Evolutionary conservation across 2,797 vertebrate genomes (phyloP).

Genomic region (Valencia hispanica): DNA sequence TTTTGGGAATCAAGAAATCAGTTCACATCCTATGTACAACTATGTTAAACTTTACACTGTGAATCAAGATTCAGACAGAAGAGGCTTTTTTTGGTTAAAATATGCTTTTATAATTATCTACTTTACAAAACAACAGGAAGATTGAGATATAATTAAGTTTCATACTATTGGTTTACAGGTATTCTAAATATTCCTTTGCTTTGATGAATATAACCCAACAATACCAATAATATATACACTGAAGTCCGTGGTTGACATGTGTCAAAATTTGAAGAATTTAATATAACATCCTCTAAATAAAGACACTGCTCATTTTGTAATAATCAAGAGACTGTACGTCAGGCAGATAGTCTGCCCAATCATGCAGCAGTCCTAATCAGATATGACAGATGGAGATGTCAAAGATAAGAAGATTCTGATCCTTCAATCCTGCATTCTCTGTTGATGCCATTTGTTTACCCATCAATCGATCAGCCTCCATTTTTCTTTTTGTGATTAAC

Average conservation of each 20-base stretch:
- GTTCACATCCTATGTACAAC: too few species aligned
- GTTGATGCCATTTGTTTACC: constrained; percentile 74
- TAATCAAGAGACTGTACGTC: constrained; percentile 18
- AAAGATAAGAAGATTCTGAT: constrained; percentile 61
- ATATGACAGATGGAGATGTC: constrained; percentile 69
- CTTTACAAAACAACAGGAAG: neutral
- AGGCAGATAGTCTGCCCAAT: constrained; percentile 17
- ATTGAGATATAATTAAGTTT: neutral
- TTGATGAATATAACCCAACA: neutral
- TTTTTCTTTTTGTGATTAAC: constrained; percentile 75
- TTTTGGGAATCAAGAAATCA: too few species aligned
- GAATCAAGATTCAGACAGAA: neutral
- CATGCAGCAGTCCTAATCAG: constrained; percentile 56
- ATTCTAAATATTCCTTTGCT: neutral
- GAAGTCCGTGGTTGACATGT: neutral
- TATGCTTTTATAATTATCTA: neutral
- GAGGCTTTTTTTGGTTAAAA: neutral
- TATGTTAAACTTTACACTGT: neutral
- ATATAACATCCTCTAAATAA: neutral
- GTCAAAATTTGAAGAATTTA: neutral
- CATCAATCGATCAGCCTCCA: constrained; percentile 76
- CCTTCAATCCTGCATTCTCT: constrained; percentile 35
- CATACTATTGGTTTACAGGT: neutral
- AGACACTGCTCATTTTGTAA: too few species aligned
- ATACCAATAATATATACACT: neutral